Evolutionary conservation across 2,888 invertebrate species (phyloP).

Genomic region (Eucera pruinosa): DNA sequence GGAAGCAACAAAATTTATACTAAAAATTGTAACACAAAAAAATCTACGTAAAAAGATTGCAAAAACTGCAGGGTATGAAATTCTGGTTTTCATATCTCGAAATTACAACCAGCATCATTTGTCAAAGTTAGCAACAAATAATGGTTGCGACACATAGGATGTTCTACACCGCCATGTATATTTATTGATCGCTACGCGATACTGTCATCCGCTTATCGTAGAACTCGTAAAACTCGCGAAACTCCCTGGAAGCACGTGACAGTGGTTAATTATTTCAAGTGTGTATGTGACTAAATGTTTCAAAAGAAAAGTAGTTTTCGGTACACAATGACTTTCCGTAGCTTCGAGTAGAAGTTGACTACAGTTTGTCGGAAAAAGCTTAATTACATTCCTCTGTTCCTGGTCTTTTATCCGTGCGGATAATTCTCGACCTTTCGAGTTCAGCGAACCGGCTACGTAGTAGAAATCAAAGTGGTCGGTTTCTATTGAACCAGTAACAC

Average conservation of each 20-base stretch:
- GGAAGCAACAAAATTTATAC: too few relatives aligned
- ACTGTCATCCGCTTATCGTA: not conserved
- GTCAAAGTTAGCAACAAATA: not conserved
- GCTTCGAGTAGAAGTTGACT: not conserved
- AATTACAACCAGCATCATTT: not conserved
- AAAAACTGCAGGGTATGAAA: not conserved
- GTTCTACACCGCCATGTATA: not conserved
- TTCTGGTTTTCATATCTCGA: not conserved
- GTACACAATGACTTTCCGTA: not conserved
- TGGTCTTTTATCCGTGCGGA: constrained; percentile 46
- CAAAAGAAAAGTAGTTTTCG: not conserved
- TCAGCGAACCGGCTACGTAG: constrained; percentile 35
- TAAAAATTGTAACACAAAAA: too few relatives aligned
- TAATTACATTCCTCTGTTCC: constrained; percentile 47
- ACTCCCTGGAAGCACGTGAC: not conserved
- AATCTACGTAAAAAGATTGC: too few relatives aligned
- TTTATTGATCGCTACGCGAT: not conserved
- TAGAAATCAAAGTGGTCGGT: constrained; percentile 24
- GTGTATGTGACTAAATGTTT: too few relatives aligned
- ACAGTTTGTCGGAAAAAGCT: constrained; percentile 27
- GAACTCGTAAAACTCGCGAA: not conserved
- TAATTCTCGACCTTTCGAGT: constrained; percentile 48
- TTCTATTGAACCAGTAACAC: not conserved
- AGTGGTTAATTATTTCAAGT: constrained; percentile 2
- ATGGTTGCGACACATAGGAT: not conserved